These are phyloP conservation scores for Hemicrepidius hirtus DNA, from an alignment of 2,888 invertebrate species.

Conservation along the genomic window DNA sequence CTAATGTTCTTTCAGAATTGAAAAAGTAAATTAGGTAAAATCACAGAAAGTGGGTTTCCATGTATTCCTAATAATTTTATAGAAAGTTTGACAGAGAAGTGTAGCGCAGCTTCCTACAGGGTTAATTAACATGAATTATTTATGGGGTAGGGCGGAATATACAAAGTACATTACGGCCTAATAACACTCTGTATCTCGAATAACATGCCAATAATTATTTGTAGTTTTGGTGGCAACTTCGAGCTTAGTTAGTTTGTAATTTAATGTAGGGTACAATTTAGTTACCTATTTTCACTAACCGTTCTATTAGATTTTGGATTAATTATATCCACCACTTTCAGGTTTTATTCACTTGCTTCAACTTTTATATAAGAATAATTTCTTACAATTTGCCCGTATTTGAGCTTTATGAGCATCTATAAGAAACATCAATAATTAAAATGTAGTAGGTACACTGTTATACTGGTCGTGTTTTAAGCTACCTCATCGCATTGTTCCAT, in stretches of 20 bases:
- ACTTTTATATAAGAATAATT: too few species aligned
- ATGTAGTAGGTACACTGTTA: too few species aligned
- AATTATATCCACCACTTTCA: not conserved
- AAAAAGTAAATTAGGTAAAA: not conserved
- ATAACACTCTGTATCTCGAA: conserved; percentile 23
- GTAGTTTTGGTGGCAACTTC: conserved; percentile 13
- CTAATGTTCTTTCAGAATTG: too few species aligned
- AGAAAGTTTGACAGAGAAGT: conserved; percentile 31
- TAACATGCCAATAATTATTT: conserved; percentile 30
- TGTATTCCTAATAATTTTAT: conserved; percentile 29
- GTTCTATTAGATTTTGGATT: not conserved
- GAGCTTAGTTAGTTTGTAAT: conserved; percentile 3
- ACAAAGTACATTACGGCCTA: conserved; percentile 26
- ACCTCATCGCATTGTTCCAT: too few species aligned
- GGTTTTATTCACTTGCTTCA: too few species aligned
- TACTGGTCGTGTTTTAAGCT: too few species aligned
- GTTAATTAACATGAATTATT: conserved; percentile 28
- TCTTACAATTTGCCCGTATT: too few species aligned
- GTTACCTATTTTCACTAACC: conserved; percentile 7
- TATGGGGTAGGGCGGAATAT: conserved; percentile 26
- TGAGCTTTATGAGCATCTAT: too few species aligned
- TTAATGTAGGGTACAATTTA: conserved; percentile 3
- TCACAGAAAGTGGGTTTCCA: conserved; percentile 15
- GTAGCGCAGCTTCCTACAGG: conserved; percentile 23
- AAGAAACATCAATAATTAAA: too few species aligned